Conservation (phyloP, 2,888 invertebrate species). For the Caenorhabditis sp. region DNA sequence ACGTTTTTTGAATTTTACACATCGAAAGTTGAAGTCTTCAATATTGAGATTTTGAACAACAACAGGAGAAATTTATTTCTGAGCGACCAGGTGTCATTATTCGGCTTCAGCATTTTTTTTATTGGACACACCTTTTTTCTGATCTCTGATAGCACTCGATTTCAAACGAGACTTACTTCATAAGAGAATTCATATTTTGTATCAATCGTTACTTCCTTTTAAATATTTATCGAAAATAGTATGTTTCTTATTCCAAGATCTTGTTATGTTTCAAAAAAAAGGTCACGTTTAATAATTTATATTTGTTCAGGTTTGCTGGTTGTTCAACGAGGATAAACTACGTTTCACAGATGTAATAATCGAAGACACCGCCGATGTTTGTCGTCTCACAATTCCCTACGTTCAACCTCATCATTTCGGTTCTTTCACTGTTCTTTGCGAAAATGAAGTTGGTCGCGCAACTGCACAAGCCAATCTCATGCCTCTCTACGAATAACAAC, state of each 20-base stretch:
- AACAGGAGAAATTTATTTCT: too few relatives aligned
- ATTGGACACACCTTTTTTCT: too few relatives aligned
- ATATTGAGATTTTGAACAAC: too few relatives aligned
- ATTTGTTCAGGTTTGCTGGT: constrained; percentile 65
- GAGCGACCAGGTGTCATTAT: too few relatives aligned
- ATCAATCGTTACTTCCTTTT: not conserved
- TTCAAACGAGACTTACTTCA: too few relatives aligned
- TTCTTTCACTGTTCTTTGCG: constrained; percentile 57
- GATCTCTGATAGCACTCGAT: too few relatives aligned
- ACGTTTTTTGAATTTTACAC: too few relatives aligned
- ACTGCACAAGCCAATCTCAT: constrained; percentile 51
- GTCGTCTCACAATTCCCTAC: constrained; percentile 68
- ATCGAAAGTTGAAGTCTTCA: too few relatives aligned
- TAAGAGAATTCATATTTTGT: not conserved
- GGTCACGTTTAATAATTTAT: not conserved
- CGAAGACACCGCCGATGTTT: constrained; percentile 67
- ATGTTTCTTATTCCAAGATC: not conserved
- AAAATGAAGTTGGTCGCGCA: constrained; percentile 58
- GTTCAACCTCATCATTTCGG: constrained; percentile 69
- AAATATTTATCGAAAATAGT: not conserved
- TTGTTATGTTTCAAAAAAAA: not conserved
- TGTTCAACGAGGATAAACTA: constrained; percentile 70
- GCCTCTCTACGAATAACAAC: constrained; percentile 47
- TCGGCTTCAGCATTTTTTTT: too few relatives aligned
- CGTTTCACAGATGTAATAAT: constrained; percentile 63